Conservation (phyloP, 2,113 vertebrate genomes). For the Oncorhynchus masou region DNA sequence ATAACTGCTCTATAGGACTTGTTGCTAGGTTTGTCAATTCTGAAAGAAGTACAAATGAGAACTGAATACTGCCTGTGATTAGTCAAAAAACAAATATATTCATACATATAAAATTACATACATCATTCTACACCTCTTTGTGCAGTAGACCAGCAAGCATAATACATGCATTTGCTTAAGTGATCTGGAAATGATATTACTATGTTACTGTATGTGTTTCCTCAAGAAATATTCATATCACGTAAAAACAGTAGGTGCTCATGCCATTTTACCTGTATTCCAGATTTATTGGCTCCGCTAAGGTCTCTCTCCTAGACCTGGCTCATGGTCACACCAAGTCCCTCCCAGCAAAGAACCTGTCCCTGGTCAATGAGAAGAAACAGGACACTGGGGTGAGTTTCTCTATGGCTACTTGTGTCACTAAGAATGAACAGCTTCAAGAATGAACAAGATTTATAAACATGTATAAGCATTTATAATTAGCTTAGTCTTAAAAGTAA, state of each 20-base stretch:
- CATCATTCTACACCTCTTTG: no score
- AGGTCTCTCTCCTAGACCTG: constrained; percentile 82
- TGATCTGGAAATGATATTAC: no score
- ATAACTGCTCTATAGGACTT: background rate
- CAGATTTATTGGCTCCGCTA: constrained; percentile 82
- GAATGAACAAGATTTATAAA: no score
- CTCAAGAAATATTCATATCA: background rate
- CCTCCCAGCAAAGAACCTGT: constrained; percentile 80
- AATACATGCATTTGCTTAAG: no score
- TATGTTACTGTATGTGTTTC: background rate
- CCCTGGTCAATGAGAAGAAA: constrained; percentile 85
- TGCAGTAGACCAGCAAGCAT: no score
- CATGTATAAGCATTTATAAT: background rate
- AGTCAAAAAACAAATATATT: background rate
- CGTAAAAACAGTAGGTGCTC: background rate
- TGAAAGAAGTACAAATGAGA: background rate
- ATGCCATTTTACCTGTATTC: background rate
- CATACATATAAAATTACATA: background rate
- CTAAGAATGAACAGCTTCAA: no score
- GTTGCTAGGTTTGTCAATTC: background rate
- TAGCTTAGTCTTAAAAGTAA: no score
- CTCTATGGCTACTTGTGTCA: background rate
- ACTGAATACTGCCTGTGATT: background rate
- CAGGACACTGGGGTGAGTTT: constrained; percentile 82
- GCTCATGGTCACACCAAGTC: constrained; percentile 81